Percentiles rank a stretch among this genome's conserved stretches.
These are phyloP conservation scores for Parazoanthus atlanticus DNA, from an alignment of 92 coral and sea anemone genomes.

Conservation along the genomic window DNA sequence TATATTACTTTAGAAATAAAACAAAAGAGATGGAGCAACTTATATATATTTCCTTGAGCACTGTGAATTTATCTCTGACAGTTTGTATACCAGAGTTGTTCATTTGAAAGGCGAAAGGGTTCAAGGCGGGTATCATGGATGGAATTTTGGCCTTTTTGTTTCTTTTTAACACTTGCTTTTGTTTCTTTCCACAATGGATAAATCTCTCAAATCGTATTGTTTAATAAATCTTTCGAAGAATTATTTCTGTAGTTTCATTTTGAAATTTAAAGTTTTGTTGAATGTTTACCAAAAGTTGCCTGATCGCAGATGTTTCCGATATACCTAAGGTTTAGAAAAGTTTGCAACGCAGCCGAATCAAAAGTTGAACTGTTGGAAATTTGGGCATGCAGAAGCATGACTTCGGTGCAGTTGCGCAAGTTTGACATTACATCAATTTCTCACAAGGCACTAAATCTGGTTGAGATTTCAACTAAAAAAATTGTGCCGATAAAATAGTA, in stretches of 20 bases:
- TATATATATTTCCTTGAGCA: neutral
- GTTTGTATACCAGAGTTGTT: neutral
- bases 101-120: neutral
- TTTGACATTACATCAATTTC: neutral
- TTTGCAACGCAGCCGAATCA: too few species aligned
- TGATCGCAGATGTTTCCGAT: neutral
- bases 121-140: neutral
- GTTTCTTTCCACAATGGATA: neutral
- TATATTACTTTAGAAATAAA: too few species aligned
- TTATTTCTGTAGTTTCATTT: neutral
- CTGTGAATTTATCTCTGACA: neutral
- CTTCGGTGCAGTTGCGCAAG: neutral
- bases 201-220: neutral
- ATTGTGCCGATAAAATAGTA: neutral
- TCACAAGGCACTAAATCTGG: neutral
- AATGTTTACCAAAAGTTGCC: neutral
- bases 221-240: neutral
- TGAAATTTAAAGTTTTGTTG: neutral
- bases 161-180: constrained; percentile 12
- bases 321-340: too few species aligned
- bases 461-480: neutral
- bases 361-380: neutral
- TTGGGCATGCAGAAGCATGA: neutral
- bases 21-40: neutral
- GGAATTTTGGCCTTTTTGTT: neutral